These are phyloP conservation scores for Neoarius graeffei DNA, from an alignment of 2,113 vertebrate genomes.

Conservation along the genomic window DNA sequence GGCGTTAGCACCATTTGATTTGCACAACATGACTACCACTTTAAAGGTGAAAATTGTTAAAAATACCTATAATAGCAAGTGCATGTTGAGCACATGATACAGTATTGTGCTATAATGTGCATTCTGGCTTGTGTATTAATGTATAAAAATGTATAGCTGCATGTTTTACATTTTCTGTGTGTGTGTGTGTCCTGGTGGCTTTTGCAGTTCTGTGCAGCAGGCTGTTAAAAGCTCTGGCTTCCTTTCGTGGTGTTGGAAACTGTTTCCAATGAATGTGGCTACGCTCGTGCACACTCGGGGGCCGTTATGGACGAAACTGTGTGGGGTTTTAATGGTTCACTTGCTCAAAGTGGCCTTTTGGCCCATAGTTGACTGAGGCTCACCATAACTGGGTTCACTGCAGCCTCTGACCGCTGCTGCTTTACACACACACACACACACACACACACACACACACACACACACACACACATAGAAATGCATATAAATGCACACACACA, in stretches of 20 bases:
- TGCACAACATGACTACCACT: too few species aligned
- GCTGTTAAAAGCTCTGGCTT: conserved; percentile 13
- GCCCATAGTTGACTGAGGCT: conserved; percentile 15
- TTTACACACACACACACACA: conserved; percentile 23
- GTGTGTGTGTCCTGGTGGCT: not conserved
- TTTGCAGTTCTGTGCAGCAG: not conserved
- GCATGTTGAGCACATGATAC: not conserved
- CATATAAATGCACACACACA: conserved; percentile 58
- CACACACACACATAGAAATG: too few species aligned
- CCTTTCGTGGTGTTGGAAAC: conserved; percentile 25
- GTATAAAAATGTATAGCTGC: not conserved
- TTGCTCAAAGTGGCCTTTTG: conserved; percentile 21
- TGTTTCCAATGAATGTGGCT: conserved; percentile 44
- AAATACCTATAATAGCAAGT: too few species aligned
- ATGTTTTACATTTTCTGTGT: not conserved
- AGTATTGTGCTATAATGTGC: not conserved
- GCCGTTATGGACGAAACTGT: conserved; percentile 17
- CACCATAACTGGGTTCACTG: conserved; percentile 1
- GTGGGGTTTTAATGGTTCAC: conserved; percentile 33
- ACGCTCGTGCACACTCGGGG: conserved; percentile 5
- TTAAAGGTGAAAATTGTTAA: too few species aligned
- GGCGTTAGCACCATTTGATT: too few species aligned
- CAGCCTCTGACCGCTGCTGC: not conserved
- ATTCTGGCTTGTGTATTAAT: not conserved
- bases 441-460: not conserved